phyloP scores from a whole-genome alignment of 2,797 vertebrate species.

The Dermochelys coriacea region DNA sequence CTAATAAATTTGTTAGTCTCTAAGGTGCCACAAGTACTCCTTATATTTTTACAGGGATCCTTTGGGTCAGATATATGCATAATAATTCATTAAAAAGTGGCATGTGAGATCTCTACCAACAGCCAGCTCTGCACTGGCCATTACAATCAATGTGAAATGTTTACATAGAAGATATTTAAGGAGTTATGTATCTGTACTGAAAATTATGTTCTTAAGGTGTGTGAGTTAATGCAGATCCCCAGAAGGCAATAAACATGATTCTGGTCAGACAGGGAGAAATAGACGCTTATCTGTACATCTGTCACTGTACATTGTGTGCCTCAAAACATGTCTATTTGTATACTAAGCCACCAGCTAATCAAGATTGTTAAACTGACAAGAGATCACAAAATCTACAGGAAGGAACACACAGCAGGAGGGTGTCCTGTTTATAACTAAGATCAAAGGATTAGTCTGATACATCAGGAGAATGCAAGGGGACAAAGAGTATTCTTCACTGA shows the following conservation, averaged over 20 bases:
- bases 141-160: background rate
- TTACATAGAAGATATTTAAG: background rate
- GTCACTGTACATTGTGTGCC: background rate
- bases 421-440: background rate
- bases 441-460: background rate
- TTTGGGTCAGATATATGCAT: background rate
- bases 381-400: background rate
- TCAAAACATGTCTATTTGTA: background rate
- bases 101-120: background rate
- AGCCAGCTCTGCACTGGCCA: background rate
- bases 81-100: background rate
- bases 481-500: background rate
- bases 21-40: too few species aligned
- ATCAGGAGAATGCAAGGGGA: background rate
- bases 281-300: background rate
- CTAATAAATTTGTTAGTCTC: too few species aligned
- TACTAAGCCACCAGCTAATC: background rate
- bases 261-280: background rate
- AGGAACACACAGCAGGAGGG: background rate
- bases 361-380: background rate
- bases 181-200: background rate
- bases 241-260: background rate
- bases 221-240: background rate
- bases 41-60: background rate
- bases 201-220: background rate